A percentile compares a stretch with the other conserved stretches of the same genome.
Evolutionary conservation across 64 coral and sea anemone species (phyloP).

Genomic region (Trachythela sp.): DNA sequence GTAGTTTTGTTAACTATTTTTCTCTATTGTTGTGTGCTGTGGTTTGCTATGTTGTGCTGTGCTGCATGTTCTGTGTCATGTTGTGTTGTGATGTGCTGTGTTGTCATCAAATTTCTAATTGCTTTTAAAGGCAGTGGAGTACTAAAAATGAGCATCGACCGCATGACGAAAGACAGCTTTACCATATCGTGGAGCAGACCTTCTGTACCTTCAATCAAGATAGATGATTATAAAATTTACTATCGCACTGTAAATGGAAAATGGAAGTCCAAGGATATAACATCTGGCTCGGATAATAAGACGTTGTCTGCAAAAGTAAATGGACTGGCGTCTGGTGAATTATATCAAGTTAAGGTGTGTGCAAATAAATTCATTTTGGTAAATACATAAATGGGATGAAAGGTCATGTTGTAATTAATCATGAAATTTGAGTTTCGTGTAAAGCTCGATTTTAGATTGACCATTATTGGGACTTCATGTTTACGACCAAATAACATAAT

Average conservation of each 20-base stretch:
- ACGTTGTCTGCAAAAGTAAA: background rate
- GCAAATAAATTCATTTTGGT: background rate
- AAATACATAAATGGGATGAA: too few species aligned
- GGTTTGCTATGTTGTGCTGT: background rate
- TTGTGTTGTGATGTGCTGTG: background rate
- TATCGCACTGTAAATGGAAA: background rate
- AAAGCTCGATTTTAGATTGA: too few species aligned
- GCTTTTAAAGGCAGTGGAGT: background rate
- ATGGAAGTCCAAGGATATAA: background rate
- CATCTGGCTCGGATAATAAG: background rate
- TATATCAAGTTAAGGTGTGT: background rate
- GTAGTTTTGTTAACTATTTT: too few species aligned
- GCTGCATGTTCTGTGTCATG: background rate
- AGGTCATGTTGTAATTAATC: too few species aligned
- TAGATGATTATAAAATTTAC: constrained; percentile 3
- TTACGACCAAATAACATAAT: too few species aligned
- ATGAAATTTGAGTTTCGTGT: too few species aligned
- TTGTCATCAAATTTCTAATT: too few species aligned
- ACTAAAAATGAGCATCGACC: background rate
- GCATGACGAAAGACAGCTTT: background rate
- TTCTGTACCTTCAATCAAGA: background rate
- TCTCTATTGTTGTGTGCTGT: too few species aligned
- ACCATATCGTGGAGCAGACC: background rate
- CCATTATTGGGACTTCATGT: too few species aligned
- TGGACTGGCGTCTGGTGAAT: background rate